Base-by-base conservation (phyloP, 2,888 invertebrate genomes). In the Anarsia innoxiella region DNA sequence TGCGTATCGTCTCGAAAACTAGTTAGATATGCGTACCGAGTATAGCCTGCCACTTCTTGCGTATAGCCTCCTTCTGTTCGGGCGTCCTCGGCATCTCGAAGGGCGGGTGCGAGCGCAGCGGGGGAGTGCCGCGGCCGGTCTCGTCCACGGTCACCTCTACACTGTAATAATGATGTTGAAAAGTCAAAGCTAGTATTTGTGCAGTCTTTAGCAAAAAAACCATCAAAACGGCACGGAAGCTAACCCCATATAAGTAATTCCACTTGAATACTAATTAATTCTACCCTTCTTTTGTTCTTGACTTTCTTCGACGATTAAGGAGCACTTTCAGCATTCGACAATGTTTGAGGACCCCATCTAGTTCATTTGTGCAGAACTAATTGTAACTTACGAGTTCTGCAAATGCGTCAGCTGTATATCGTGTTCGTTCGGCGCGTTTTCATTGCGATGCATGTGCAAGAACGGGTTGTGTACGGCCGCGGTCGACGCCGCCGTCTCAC, bases 1-100 rank as follows among this genome's bases (percentile, higher is more conserved):
- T n/a, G n/a, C n/a, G n/a, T n/a, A n/a, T n/a, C n/a, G n/a, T n/a
- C n/a, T n/a, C 19, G 8, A 19, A 19, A 19, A 19, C 8, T 19
- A 19, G 19, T 19, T 19, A 19, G 4, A 19, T 5, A 5, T 19
- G 8, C 19, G 13, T 33, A 84, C 91, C 91, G 46, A 97, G 88
- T 49, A 96, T 90, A 51, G 92, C 90, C 49, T 91, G 90, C 92
- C 94, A 94, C 67, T 94, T 94, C 41, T 91, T 88, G 63, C 89
- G 89, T 42, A 96, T 92, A 12, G 92, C 91, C 23, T 92, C 91
- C 50, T 94, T 92, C 47, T 91, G 89, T 42, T 94, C 90, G n/a
- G 90, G 83, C 1, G 90, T 88, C 37, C 93, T 72, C 27, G 86
- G 86, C 78, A 85, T 85, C 52, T 85, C 85, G 59, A 85, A 86